Evolutionary conservation across 35 echinoderm and acorn worm genomes (phyloP), one percentile per base, ranked within the genome.

Genomic region (Diadema setosum): DNA sequence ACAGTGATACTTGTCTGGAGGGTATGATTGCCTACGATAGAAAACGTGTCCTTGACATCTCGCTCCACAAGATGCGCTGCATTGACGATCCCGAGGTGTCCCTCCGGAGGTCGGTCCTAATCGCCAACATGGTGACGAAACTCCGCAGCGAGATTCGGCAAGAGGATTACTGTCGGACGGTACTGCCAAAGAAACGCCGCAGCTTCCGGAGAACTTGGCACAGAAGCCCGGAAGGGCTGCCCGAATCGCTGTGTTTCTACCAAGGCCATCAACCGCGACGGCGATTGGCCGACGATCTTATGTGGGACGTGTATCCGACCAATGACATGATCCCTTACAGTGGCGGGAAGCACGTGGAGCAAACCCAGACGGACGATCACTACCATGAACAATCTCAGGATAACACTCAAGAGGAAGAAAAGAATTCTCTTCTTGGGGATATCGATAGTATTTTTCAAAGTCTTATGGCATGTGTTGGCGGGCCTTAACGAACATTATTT

Each of bases 371-470:
- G 37, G 16, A 43, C 37, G 40, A 78, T 23, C 63, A 67, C 27
- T 67, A 34, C 63, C 63, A 67, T 31, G 63, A 67, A 67, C 63
- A 67, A 67, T 33, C 37, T 5, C 63, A 67, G 37, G 37, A 26
- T 34, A 33, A 26, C 30, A 67, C 37, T 7, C 63, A 16, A 44
- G 33, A 78, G 16, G 73, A 78, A 78, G 73, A 78, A 78, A 39
- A 41, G n/a, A 78, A 78, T 41, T 78, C 73, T 35, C 27, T 78
- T 31, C 73, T 78, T 2, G 73, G 73, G 16, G 73, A 78, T 78
- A 78, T 78, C 29, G 73, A 78, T 25, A 78, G 73, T 78, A 78
- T 78, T 44, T 78, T 78, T 78, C 73, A 78, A 78, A 78, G 73
- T 44, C 73, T 78, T 16, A 78, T 78, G 73, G 73, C 73, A 18